Conservation (phyloP, 37 sponge, comb jelly and placozoan species). For the Agelas oroides region DNA sequence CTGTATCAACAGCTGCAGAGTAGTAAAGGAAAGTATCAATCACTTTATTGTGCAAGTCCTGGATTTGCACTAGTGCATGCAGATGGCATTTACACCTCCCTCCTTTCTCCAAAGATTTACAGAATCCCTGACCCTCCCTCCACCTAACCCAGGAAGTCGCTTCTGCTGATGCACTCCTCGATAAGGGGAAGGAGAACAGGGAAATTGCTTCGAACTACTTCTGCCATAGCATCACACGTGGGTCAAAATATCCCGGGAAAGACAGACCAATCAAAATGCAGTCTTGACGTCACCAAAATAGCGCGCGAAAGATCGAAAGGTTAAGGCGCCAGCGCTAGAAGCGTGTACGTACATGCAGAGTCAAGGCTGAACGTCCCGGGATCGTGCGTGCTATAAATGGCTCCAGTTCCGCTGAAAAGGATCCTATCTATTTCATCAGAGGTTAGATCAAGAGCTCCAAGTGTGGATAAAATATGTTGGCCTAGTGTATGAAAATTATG, state of each 20-base stretch:
- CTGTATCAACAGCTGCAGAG: constrained; percentile 72
- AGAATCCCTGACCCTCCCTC: too few relatives aligned
- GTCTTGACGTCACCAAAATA: not conserved
- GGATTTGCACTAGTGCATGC: too few relatives aligned
- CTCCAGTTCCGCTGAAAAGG: constrained; percentile 46
- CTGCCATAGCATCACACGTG: constrained; percentile 40
- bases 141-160: constrained; percentile 69
- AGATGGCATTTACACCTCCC: too few relatives aligned
- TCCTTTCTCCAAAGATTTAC: too few relatives aligned
- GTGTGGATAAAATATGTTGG: too few relatives aligned
- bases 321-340: not conserved
- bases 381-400: constrained; percentile 22
- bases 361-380: not conserved
- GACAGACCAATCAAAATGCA: constrained; percentile 6
- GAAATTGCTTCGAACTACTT: constrained; percentile 70
- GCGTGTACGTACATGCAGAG: not conserved
- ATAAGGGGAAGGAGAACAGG: constrained; percentile 32
- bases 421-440: constrained; percentile 62
- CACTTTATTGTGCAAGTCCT: too few relatives aligned
- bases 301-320: not conserved
- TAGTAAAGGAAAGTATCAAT: not conserved
- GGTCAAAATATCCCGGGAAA: not conserved
- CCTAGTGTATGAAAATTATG: too few relatives aligned
- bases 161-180: constrained; percentile 36
- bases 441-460: constrained; percentile 21